These are phyloP conservation scores for Perognathus longimembris DNA, from an alignment of 2,113 vertebrate genomes.

Conservation along the genomic window DNA sequence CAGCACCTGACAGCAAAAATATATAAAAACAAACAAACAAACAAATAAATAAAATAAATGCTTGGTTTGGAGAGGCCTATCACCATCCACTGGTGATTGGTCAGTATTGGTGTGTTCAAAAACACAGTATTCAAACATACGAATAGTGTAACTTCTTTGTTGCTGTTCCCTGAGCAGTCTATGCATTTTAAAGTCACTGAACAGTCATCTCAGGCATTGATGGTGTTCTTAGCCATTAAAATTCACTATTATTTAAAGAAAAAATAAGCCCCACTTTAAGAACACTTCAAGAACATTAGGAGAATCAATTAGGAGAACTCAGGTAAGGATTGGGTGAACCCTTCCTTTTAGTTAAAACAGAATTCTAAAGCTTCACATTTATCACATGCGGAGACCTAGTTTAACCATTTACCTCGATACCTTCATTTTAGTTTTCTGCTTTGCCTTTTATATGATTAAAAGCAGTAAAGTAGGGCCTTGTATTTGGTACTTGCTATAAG, in stretches of 20 bases:
- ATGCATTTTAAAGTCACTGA: background rate
- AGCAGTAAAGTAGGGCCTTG: background rate
- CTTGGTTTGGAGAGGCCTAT: background rate
- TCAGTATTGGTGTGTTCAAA: too few relatives aligned
- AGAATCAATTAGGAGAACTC: background rate
- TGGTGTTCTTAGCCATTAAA: conserved; percentile 14
- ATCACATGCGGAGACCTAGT: background rate
- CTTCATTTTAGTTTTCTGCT: background rate
- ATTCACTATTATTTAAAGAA: background rate
- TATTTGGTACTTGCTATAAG: too few relatives aligned
- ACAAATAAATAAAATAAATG: background rate
- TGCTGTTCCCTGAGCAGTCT: too few relatives aligned
- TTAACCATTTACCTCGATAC: background rate
- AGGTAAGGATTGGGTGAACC: background rate
- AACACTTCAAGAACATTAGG: background rate
- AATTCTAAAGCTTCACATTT: background rate
- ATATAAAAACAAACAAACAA: too few relatives aligned
- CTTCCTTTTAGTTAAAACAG: background rate
- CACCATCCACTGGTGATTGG: background rate
- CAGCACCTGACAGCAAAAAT: too few relatives aligned
- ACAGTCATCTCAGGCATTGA: background rate
- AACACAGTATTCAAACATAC: too few relatives aligned
- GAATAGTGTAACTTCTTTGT: too few relatives aligned
- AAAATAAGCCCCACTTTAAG: background rate
- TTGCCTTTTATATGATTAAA: conserved; percentile 23